Percentiles rank a stretch among this genome's conserved stretches.
Conservation (phyloP, 2,113 vertebrate genomes). For the Nycticebus coucang region DNA sequence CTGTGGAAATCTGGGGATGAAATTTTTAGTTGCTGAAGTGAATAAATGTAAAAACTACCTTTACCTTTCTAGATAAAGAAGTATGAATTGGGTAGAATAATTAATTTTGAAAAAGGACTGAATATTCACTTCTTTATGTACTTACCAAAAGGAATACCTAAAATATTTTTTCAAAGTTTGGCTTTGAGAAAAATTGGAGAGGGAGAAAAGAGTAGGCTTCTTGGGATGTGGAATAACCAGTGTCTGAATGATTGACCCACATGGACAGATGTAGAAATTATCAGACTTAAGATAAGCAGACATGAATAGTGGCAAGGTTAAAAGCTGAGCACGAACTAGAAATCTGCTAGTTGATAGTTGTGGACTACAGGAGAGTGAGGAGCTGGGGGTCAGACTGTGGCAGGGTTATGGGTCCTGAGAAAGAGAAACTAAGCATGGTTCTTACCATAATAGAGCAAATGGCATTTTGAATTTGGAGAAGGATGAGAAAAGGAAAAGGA, state of each 20-base stretch:
- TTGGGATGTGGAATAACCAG: not conserved
- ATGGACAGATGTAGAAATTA: slow-evolving; percentile 35
- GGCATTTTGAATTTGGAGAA: slow-evolving; percentile 34
- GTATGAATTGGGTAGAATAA: not conserved
- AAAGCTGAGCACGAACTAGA: slow-evolving; percentile 50
- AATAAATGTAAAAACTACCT: not conserved
- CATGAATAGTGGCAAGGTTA: not conserved
- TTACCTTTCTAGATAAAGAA: not conserved
- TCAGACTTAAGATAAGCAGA: not conserved
- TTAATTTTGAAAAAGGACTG: not conserved
- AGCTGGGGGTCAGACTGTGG: not conserved
- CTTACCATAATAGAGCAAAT: not conserved
- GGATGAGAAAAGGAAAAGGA: slow-evolving; percentile 62
- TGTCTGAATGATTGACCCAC: not conserved
- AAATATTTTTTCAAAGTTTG: not conserved
- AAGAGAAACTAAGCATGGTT: not conserved
- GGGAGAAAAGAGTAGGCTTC: not conserved
- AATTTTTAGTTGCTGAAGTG: not conserved
- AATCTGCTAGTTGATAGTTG: slow-evolving; percentile 36
- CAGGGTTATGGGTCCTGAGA: not conserved
- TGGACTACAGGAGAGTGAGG: not conserved
- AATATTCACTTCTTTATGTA: not conserved
- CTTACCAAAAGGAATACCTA: not conserved
- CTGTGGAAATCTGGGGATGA: not conserved
- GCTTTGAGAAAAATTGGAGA: slow-evolving; percentile 17